Conservation (phyloP, 2,888 invertebrate genomes). For the Pseudoips prasinana region DNA sequence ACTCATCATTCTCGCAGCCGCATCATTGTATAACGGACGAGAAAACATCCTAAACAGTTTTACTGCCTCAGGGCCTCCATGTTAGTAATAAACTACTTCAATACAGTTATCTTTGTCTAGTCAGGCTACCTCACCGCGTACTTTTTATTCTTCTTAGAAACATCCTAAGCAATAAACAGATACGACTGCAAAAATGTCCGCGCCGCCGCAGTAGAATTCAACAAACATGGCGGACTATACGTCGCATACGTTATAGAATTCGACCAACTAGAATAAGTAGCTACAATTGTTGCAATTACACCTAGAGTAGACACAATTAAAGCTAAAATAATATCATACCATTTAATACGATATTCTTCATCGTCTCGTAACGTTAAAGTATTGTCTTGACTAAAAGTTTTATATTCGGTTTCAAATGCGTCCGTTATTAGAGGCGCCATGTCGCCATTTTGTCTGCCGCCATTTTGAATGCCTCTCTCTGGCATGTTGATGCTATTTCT, state of each 20-base stretch:
- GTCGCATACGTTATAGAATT: conserved; percentile 84
- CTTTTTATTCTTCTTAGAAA: no score
- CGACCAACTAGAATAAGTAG: conserved; percentile 87
- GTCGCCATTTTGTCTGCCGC: conserved; percentile 17
- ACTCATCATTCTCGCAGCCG: no score
- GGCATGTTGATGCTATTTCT: conserved; percentile 1
- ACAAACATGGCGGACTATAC: conserved; percentile 88
- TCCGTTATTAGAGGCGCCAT: conserved; percentile 45
- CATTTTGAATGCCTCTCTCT: conserved; percentile 21
- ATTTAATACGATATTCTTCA: conserved; percentile 54
- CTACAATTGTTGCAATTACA: conserved; percentile 83
- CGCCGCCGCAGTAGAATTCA: conserved; percentile 81
- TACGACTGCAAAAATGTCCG: conserved; percentile 47
- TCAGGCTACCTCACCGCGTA: no score
- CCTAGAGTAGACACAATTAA: conserved; percentile 84
- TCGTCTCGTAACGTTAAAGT: conserved; percentile 25
- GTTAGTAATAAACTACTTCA: no score
- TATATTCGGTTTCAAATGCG: conserved; percentile 47
- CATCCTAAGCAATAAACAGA: no score
- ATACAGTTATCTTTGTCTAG: no score
- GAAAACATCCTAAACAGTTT: no score
- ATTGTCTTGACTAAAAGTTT: conserved; percentile 49
- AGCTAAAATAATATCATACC: conserved; percentile 78
- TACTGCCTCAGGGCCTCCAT: no score
- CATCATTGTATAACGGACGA: no score